phyloP scores from a whole-genome alignment of 2,113 vertebrate genomes.

The Poeciliopsis prolifica region DNA sequence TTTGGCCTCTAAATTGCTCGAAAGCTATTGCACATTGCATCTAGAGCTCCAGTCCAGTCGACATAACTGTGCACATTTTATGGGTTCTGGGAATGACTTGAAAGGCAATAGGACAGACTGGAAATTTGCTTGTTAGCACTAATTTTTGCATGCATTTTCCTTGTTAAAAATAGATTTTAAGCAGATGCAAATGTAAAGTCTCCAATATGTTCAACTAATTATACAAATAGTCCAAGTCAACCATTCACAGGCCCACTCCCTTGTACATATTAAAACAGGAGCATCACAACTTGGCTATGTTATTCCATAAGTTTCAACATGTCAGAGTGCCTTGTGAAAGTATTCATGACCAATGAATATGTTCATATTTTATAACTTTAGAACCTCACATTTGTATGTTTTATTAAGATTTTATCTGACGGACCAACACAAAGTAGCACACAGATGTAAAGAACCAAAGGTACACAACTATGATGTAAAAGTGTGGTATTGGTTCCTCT shows the following conservation, averaged over 20 bases:
- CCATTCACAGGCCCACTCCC: conserved; percentile 14
- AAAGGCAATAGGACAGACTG: conserved; percentile 37
- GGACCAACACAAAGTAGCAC: neutral
- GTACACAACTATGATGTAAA: neutral
- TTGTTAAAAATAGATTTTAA: conserved; percentile 48
- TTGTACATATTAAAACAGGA: conserved; percentile 73
- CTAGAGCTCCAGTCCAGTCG: conserved; percentile 48
- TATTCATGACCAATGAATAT: neutral
- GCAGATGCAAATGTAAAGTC: conserved; percentile 36
- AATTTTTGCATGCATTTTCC: conserved; percentile 44
- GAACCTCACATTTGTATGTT: neutral
- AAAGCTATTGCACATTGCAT: conserved; percentile 61
- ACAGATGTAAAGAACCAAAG: too few species aligned
- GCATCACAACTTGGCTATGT: conserved; percentile 85
- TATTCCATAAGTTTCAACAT: conserved; percentile 82
- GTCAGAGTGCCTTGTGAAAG: conserved; percentile 19
- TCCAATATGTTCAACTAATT: conserved; percentile 40
- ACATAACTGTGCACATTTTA: conserved; percentile 44
- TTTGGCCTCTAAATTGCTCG: conserved; percentile 55
- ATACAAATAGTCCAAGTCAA: conserved; percentile 30
- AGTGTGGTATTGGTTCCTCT: neutral
- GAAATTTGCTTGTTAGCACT: conserved; percentile 35
- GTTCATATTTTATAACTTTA: neutral
- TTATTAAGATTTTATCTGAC: neutral
- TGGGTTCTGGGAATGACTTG: conserved; percentile 48